Conservation (phyloP, 2,113 vertebrate genomes). For the Collichthys lucidus region DNA sequence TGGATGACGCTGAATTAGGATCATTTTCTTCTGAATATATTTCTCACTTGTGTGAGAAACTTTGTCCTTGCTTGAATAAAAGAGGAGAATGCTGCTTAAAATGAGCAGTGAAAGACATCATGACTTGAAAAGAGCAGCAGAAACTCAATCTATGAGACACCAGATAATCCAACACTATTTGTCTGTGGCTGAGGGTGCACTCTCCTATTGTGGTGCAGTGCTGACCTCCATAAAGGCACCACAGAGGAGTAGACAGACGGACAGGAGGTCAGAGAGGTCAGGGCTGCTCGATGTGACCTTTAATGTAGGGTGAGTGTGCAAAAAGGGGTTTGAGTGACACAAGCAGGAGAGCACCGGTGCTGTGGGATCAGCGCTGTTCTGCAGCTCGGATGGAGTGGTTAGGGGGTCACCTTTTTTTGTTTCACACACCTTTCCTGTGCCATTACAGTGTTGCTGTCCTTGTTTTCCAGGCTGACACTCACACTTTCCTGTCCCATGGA, state of each 20-base stretch:
- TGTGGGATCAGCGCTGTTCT: slow-evolving; percentile 15
- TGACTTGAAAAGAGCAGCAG: slow-evolving; percentile 13
- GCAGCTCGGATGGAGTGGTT: not conserved
- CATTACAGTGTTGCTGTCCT: slow-evolving; percentile 24
- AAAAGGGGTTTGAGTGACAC: slow-evolving; percentile 44
- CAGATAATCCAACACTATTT: not conserved
- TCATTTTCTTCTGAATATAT: slow-evolving; percentile 1
- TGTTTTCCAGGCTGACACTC: slow-evolving; percentile 89
- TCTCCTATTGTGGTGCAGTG: not conserved
- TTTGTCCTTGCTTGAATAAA: slow-evolving; percentile 24
- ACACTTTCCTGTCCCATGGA: slow-evolving; percentile 96
- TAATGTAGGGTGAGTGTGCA: slow-evolving; percentile 28
- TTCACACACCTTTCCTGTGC: not conserved
- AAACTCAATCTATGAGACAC: not conserved
- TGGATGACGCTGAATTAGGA: not conserved
- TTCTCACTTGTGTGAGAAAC: slow-evolving; percentile 33
- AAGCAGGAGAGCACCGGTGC: slow-evolving; percentile 5
- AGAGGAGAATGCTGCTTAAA: slow-evolving; percentile 1
- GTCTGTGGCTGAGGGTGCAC: not conserved
- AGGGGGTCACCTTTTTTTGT: slow-evolving; percentile 17
- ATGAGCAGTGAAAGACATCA: not conserved
- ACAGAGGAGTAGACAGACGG: slow-evolving; percentile 21
- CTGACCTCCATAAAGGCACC: slow-evolving; percentile 20
- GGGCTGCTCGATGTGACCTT: slow-evolving; percentile 40
- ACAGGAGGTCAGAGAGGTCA: slow-evolving; percentile 20